Base-by-base conservation (phyloP, 2,797 vertebrate genomes). In the Amniataba percoides region DNA sequence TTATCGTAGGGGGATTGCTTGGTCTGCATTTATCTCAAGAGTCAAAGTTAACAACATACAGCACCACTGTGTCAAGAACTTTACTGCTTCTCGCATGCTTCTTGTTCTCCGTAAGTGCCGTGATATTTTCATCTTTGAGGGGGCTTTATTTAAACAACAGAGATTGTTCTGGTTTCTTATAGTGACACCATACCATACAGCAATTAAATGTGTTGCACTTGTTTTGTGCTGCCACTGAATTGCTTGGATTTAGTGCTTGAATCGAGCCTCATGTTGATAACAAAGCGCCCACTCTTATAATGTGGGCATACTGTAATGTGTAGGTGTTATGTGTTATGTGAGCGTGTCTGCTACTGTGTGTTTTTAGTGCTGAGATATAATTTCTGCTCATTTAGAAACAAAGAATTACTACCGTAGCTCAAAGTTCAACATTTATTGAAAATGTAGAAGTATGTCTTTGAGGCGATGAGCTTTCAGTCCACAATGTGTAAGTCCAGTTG, bases 201-300 rank as follows among this genome's bases (percentile, higher is more conserved):
- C 91, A 94, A 94, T 94, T 94, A 94, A 93, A 94, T 92, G 91
- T 93, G 92, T 94, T 89, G 92, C 88, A 90, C 77, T 88, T 86
- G 81, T 87, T 88, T 85, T 66, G 71, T 79, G 84, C 78, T 80
- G 86, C 83, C 81, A 66, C 83, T 70, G 77, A 90, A 88, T 89
- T 66, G 71, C 81, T 86, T 87, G 82, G 87, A 87, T 73, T 80
- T 82, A 72, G 68, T 75, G 66, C 63, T 88, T 90, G 81, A 89
- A 89, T 90, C 85, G 43, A 82, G 68, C 39, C 69, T 87, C 78
- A 49, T 89, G 89, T 87, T 82, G 89, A 87, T 92, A 92, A 94
- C 90, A 93, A 93, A 91, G 89, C 91, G 64, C 84, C 87, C 79
- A 77, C 90, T 88, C 90, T 91, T 88, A 81, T 81, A 88, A 91